phyloP scores from a whole-genome alignment of 2,888 invertebrate genomes.

The Ochropleura plecta region DNA sequence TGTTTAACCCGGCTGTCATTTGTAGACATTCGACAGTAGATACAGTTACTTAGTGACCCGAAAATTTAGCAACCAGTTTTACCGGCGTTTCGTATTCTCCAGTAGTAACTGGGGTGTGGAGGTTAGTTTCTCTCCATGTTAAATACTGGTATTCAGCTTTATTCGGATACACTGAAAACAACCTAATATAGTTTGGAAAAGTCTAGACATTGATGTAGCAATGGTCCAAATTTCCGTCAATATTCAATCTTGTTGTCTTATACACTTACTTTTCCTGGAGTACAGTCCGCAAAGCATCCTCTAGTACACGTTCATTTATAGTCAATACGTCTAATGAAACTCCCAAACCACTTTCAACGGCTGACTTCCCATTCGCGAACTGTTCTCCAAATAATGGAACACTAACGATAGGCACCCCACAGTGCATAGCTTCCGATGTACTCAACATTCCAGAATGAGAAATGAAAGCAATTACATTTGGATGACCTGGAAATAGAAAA shows the following conservation, averaged over 20 bases:
- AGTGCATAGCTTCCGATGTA: constrained; percentile 86
- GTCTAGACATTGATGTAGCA: too few relatives aligned
- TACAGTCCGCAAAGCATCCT: constrained; percentile 56
- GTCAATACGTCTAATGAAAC: constrained; percentile 59
- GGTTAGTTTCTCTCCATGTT: too few relatives aligned
- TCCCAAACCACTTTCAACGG: constrained; percentile 84
- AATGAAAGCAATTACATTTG: constrained; percentile 87
- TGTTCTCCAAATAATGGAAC: constrained; percentile 90
- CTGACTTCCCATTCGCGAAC: constrained; percentile 83
- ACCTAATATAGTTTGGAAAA: too few relatives aligned
- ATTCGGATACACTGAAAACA: too few relatives aligned
- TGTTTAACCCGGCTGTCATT: too few relatives aligned
- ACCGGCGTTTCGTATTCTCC: too few relatives aligned
- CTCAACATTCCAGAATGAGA: constrained; percentile 89
- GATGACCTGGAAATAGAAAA: constrained; percentile 80
- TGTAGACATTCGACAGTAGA: too few relatives aligned
- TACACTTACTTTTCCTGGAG: constrained; percentile 60
- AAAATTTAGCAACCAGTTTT: too few relatives aligned
- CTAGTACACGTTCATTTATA: constrained; percentile 47
- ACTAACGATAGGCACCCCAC: constrained; percentile 79
- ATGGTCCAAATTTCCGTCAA: neutral
- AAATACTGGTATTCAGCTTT: too few relatives aligned
- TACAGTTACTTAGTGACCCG: too few relatives aligned
- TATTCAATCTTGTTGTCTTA: neutral
- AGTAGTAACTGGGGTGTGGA: too few relatives aligned